Evolutionary conservation across 2,113 vertebrate genomes (phyloP).

Genomic region (Phoxinus phoxinus): DNA sequence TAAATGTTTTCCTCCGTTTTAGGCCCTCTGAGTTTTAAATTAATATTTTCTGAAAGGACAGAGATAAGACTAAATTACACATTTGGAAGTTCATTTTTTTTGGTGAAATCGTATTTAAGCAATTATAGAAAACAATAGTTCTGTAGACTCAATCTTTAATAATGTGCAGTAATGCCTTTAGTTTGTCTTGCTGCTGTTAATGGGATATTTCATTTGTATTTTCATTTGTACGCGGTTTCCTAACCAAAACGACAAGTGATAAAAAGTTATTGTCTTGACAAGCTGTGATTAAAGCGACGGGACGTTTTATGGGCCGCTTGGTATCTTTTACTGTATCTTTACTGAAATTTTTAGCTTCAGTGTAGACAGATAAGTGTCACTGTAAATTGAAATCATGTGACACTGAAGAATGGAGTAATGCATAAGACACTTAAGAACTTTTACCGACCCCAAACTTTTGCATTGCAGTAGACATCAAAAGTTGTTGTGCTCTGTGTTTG

Average conservation of each 20-base stretch:
- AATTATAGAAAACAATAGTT: background rate
- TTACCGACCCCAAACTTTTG: background rate
- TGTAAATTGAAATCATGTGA: background rate
- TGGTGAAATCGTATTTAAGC: background rate
- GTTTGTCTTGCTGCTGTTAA: background rate
- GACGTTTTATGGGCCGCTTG: background rate
- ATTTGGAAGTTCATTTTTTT: background rate
- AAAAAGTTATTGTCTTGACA: background rate
- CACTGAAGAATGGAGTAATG: background rate
- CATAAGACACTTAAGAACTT: too few relatives aligned
- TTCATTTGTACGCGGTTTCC: background rate
- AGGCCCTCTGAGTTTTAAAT: background rate
- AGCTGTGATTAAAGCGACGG: background rate
- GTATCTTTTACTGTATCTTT: background rate
- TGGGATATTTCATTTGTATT: background rate
- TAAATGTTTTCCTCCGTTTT: conserved; percentile 5
- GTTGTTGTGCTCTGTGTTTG: background rate
- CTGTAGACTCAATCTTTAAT: background rate
- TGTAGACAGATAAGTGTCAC: background rate
- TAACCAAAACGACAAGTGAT: background rate
- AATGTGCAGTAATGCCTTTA: background rate
- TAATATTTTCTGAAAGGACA: background rate
- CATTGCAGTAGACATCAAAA: background rate
- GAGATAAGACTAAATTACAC: background rate
- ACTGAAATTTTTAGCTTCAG: background rate